Evolutionary conservation across 2,888 invertebrate species (phyloP), one percentile per base, ranked within the genome.

Genomic region (Idaea aversata): DNA sequence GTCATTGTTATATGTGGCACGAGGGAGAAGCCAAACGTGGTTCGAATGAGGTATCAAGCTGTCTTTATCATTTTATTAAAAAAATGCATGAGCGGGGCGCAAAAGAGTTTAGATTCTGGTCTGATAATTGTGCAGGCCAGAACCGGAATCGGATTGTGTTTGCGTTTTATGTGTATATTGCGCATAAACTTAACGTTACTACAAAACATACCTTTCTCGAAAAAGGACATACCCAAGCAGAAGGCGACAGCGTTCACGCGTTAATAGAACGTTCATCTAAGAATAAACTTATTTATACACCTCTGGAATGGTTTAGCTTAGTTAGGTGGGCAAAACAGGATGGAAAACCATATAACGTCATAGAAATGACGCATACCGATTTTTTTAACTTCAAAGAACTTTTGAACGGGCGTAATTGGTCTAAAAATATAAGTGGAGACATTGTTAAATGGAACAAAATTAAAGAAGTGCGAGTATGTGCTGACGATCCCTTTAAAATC

Each of bases 91-190:
- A 47, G 35, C 13, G 13, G 25, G 57, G 57, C 5, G 13, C 57
- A n/a, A 57, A 5, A 5, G 15, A 57, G 15, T 59, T 59, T 59
- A n/a, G 59, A 13, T 66, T 68, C 61, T 68, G 65, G 65, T 70
- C 68, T 5, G 68, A 70, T 34, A 67, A 67, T 47, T 70, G 70
- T 61, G 15, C 57, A 15, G 70, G 72, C 0, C 73, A 73, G 64
- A 70, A 73, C 58, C 57, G 68, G 7, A 72, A 73, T 36, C 59
- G 71, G n/a, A 63, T 70, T 15, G 65, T 70, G 7, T 73, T 66
- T 58, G 57, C 62, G 2, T 13, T 70, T 7, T 71, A 71, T 38
- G 16, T 64, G 15, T 7, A 15, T 35, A 36, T 34, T 3, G 61
- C 64, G 13, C 15, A 64, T 15, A 61, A 61, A 13, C 15, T 61